Evolutionary conservation across 2,888 invertebrate species (phyloP), one percentile per base, ranked within the genome.

Genomic region (Drosophila meridiana): DNA sequence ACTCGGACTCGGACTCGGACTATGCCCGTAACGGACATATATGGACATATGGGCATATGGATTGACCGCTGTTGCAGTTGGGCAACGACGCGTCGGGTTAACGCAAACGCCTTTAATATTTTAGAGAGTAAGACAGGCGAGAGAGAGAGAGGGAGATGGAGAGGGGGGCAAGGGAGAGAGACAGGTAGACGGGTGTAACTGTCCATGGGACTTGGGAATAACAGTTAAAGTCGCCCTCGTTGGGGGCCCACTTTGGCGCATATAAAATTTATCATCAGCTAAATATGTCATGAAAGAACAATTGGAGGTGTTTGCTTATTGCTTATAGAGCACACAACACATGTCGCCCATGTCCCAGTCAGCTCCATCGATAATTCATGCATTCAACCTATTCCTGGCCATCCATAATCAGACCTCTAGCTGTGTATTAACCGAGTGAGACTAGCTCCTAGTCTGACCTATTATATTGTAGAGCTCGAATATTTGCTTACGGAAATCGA

Each of bases 71-170:
- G 69, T 76, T 55, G 58, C 76, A 77, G 69, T 77, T 80, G 63
- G 57, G 53, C 56, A 56, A 34, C 58, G 59, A 58, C 60, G 69
- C 67, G 68, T 69, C 70, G 60, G 67, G 76, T 83, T 69, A 69
- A 79, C 73, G 59, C 70, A 83, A 87, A 89, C 76, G 84, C 59
- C 71, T 87, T 85, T 70, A 85, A 85, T 85, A 89, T 89, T 85
- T 89, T 30, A 85, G 66, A 67, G 65, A 56, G 59, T 63, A 20
- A 20, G 66, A 40, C 32, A 32, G 43, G 30, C 11, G 6, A 4
- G 47, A 47, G 2, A 9, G 1, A 13, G 56, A 3, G 28, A 32
- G 13, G 26, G 26, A 9, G n/a, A 28, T 40, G 26, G 42, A 20
- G 3, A 8, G 28, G 26, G 40, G 28, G 38, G 20, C 20, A 20